These are phyloP conservation scores for Dynastes grantii DNA, from an alignment of 2,888 invertebrate species.

Conservation along the genomic window DNA sequence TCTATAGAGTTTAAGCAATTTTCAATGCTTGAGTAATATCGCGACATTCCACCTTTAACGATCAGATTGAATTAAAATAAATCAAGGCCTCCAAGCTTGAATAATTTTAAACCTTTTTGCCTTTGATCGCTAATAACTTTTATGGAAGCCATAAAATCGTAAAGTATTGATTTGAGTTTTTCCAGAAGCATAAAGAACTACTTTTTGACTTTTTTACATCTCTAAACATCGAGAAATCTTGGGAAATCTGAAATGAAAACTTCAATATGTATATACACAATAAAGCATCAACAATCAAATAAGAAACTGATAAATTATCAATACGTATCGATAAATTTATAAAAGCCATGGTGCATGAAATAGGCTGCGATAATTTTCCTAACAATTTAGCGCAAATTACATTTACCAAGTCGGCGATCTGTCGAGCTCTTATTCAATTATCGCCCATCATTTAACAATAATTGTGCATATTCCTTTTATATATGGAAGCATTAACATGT, in stretches of 20 bases:
- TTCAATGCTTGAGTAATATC: constrained; percentile 6
- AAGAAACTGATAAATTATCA: background rate
- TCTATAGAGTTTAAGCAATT: background rate
- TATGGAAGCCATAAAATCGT: constrained; percentile 2
- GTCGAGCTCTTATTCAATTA: constrained; percentile 3
- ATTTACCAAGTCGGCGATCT: background rate
- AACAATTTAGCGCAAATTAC: constrained; percentile 13
- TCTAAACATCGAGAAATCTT: background rate
- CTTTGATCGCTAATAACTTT: background rate
- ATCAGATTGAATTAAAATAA: background rate
- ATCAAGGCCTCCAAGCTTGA: background rate
- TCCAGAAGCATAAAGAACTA: background rate
- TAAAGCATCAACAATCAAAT: background rate
- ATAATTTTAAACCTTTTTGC: background rate
- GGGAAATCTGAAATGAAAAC: too few relatives aligned
- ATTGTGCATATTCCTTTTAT: constrained; percentile 10
- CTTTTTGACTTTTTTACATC: background rate
- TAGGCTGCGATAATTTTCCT: background rate
- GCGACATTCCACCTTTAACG: too few relatives aligned
- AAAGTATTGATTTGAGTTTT: background rate
- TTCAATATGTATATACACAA: background rate
- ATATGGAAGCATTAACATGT: constrained; percentile 3
- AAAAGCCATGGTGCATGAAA: background rate
- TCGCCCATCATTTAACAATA: background rate
- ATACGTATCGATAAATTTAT: background rate